Conservation (phyloP, 2,888 invertebrate species). For the Synanthedon andrenaeformis region DNA sequence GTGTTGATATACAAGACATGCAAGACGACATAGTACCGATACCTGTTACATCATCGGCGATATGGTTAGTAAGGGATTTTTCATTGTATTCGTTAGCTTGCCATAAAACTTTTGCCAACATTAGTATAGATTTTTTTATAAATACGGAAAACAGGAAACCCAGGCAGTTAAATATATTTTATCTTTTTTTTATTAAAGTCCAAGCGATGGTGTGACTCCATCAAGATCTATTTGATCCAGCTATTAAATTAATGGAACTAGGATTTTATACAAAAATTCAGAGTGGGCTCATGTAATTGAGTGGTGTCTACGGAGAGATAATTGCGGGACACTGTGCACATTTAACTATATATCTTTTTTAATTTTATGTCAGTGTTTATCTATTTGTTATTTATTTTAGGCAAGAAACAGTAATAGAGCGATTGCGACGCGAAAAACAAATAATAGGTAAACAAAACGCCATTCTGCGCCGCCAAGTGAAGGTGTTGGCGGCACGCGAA, state of each 20-base stretch:
- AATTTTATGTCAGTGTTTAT: neutral
- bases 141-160: too few species aligned
- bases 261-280: too few species aligned
- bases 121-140: too few species aligned
- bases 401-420: slow-evolving; percentile 59
- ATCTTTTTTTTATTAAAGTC: too few species aligned
- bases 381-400: slow-evolving; percentile 18
- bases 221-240: too few species aligned
- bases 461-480: slow-evolving; percentile 54
- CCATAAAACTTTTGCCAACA: neutral
- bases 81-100: neutral
- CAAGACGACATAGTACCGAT: slow-evolving; percentile 39
- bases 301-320: too few species aligned
- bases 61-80: slow-evolving; percentile 32
- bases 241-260: too few species aligned
- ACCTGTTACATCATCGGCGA: slow-evolving; percentile 42
- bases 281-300: too few species aligned
- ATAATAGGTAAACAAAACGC: slow-evolving; percentile 51
- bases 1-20: slow-evolving; percentile 40
- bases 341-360: neutral
- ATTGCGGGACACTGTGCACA: neutral
- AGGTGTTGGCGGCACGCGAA: slow-evolving; percentile 53
- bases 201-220: too few species aligned
- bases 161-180: too few species aligned
- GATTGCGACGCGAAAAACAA: slow-evolving; percentile 58